phyloP scores from a whole-genome alignment of 2,888 invertebrate genomes.

The Lochmaea crataegi region DNA sequence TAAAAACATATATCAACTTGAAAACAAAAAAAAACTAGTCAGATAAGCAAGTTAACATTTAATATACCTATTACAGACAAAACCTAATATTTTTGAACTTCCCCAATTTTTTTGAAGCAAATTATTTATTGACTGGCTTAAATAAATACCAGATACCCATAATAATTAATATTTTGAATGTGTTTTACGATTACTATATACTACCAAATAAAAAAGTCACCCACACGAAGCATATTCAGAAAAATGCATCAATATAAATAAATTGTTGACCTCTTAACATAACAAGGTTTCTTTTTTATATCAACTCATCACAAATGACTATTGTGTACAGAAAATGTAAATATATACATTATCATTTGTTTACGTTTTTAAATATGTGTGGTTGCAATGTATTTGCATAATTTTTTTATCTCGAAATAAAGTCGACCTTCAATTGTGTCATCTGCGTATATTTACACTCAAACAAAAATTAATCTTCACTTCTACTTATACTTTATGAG shows the following conservation, averaged over 20 bases:
- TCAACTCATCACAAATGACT: constrained; percentile 19
- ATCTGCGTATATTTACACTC: constrained; percentile 34
- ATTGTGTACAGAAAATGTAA: constrained; percentile 23
- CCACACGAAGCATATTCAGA: not conserved
- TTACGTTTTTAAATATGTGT: constrained; percentile 30
- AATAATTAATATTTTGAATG: not conserved
- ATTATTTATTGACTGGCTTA: too few species aligned
- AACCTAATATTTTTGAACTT: too few species aligned
- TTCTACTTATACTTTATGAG: not conserved
- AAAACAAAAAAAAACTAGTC: too few species aligned
- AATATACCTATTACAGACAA: too few species aligned
- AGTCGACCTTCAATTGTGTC: constrained; percentile 42
- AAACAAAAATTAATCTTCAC: constrained; percentile 1
- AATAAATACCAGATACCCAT: too few species aligned
- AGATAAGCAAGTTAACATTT: too few species aligned
- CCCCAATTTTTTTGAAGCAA: too few species aligned
- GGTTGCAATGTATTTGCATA: constrained; percentile 41
- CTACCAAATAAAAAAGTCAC: not conserved
- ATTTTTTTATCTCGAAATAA: constrained; percentile 39
- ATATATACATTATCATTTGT: constrained; percentile 32
- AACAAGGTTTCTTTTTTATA: constrained; percentile 20
- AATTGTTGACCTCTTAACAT: constrained; percentile 25
- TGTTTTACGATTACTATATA: not conserved
- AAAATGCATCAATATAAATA: not conserved
- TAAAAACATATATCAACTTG: too few species aligned